Conservation (phyloP, 1,140 invertebrate species). For the Heliconius hewitsoni region DNA sequence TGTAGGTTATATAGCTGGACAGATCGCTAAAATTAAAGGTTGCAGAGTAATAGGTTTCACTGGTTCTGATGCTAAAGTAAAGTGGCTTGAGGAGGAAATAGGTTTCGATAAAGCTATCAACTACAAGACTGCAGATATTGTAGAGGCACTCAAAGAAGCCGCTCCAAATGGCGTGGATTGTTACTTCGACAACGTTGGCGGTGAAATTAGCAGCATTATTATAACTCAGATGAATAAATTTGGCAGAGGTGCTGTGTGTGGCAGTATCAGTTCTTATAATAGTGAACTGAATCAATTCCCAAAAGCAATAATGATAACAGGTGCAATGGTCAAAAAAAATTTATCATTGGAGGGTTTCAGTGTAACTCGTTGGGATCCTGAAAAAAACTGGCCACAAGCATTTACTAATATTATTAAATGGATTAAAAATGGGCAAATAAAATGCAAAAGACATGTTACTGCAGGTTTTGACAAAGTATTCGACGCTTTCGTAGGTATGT, state of each 20-base stretch:
- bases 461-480: slow-evolving; percentile 83
- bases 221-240: slow-evolving; percentile 83
- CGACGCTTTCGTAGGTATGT: slow-evolving; percentile 82
- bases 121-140: slow-evolving; percentile 85
- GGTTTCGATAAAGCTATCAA: slow-evolving; percentile 74
- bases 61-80: slow-evolving; percentile 86
- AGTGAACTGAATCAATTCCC: slow-evolving; percentile 48
- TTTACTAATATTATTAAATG: slow-evolving; percentile 73
- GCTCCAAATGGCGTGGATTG: slow-evolving; percentile 85
- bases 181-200: slow-evolving; percentile 59
- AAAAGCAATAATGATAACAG: slow-evolving; percentile 77
- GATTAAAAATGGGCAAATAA: slow-evolving; percentile 81
- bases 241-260: slow-evolving; percentile 84
- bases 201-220: slow-evolving; percentile 83
- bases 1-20: slow-evolving; percentile 87
- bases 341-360: slow-evolving; percentile 79
- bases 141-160: slow-evolving; percentile 78
- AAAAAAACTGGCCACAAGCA: slow-evolving; percentile 68
- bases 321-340: slow-evolving; percentile 69
- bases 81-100: slow-evolving; percentile 85
- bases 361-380: slow-evolving; percentile 41
- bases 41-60: slow-evolving; percentile 87
- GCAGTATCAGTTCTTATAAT: slow-evolving; percentile 82
- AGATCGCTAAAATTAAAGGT: slow-evolving; percentile 48
- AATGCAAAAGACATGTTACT: slow-evolving; percentile 79